Percentiles rank a stretch among this genome's conserved stretches.
Evolutionary conservation across 1,140 invertebrate species (phyloP).

Genomic region (Brachionus sp.): DNA sequence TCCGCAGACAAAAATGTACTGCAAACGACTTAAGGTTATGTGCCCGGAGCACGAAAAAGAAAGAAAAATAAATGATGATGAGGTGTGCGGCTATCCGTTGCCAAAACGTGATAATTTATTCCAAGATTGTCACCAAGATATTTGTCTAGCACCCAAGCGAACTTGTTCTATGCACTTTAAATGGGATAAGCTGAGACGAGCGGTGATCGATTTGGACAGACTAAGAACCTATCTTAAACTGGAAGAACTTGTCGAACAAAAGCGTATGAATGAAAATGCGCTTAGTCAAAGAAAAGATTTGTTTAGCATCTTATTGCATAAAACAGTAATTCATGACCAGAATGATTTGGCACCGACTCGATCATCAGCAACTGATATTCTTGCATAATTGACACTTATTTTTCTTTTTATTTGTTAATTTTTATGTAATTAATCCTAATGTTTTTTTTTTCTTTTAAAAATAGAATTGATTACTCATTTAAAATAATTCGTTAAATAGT

Average conservation of each 20-base stretch:
- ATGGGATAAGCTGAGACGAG: slow-evolving; percentile 89
- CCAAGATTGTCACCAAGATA: slow-evolving; percentile 62
- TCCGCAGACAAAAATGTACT: slow-evolving; percentile 81
- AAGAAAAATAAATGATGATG: slow-evolving; percentile 73
- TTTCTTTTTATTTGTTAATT: background rate
- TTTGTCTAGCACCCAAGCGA: slow-evolving; percentile 82
- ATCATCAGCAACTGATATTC: no score
- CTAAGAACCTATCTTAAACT: slow-evolving; percentile 74
- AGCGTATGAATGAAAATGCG: slow-evolving; percentile 62
- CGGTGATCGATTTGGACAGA: slow-evolving; percentile 73
- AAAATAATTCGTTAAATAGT: background rate
- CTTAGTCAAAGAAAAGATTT: slow-evolving; percentile 21
- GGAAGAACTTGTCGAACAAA: slow-evolving; percentile 90
- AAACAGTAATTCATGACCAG: background rate
- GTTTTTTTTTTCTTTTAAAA: background rate
- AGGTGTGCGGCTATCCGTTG: slow-evolving; percentile 84
- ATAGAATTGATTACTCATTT: background rate
- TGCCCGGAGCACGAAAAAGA: slow-evolving; percentile 98
- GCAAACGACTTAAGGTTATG: slow-evolving; percentile 85
- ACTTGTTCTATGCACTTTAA: slow-evolving; percentile 84
- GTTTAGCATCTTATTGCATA: slow-evolving; percentile 26
- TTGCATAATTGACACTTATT: no score
- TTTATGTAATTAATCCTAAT: background rate
- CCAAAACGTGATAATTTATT: slow-evolving; percentile 68
- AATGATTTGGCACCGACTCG: background rate